These are phyloP conservation scores for Hoplias malabaricus DNA, from an alignment of 2,113 vertebrate genomes.

Conservation along the genomic window DNA sequence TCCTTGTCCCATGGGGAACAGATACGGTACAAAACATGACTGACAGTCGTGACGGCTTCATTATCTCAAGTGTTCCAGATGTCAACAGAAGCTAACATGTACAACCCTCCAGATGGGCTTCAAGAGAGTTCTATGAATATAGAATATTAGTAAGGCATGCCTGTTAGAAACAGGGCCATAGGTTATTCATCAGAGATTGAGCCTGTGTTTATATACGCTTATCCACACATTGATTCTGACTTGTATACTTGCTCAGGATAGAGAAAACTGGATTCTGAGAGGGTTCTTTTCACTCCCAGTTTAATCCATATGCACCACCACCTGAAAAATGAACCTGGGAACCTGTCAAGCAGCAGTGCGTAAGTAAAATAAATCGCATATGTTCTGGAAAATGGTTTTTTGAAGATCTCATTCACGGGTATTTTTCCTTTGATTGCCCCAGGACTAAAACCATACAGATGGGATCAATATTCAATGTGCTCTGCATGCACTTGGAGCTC, in stretches of 20 bases:
- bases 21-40: neutral
- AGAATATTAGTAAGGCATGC: neutral
- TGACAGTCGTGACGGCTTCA: conserved; percentile 28
- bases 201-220: neutral
- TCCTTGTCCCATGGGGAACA: neutral
- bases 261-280: neutral
- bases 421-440: neutral
- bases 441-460: neutral
- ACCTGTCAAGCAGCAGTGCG: neutral
- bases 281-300: neutral
- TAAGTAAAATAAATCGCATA: neutral
- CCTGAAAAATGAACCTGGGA: neutral
- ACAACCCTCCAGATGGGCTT: neutral
- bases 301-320: neutral
- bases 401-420: neutral
- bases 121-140: neutral
- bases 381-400: neutral
- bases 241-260: neutral
- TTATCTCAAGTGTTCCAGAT: conserved; percentile 29
- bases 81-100: neutral
- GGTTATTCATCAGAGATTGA: neutral
- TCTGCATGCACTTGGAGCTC: conserved; percentile 4
- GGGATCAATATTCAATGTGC: conserved; percentile 1
- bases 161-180: neutral
- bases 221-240: neutral